phyloP scores from a whole-genome alignment of 1,140 invertebrate genomes.

The Trichogramma pretiosum region DNA sequence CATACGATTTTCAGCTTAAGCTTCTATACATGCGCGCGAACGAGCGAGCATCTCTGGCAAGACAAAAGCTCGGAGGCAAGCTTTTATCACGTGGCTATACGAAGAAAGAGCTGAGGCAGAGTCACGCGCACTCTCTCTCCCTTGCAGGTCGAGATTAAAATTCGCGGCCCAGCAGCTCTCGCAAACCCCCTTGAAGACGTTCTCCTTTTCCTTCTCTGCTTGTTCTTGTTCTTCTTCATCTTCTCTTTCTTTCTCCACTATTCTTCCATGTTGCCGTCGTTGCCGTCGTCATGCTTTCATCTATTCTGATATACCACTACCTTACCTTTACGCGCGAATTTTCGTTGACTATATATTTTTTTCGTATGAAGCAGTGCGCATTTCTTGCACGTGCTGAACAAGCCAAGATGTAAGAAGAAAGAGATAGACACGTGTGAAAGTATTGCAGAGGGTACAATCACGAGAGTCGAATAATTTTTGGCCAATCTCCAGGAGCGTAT shows the following conservation, averaged over 20 bases:
- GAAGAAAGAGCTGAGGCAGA: too few relatives aligned
- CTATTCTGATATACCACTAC: too few relatives aligned
- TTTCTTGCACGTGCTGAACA: conserved; percentile 5
- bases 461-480: conserved; percentile 20
- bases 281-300: neutral
- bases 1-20: too few relatives aligned
- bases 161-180: neutral
- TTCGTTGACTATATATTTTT: too few relatives aligned
- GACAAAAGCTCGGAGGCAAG: neutral
- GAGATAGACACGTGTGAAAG: neutral
- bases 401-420: neutral
- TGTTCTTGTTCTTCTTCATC: too few relatives aligned
- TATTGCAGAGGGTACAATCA: conserved; percentile 16
- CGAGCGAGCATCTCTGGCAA: too few relatives aligned
- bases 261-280: too few relatives aligned
- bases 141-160: conserved; percentile 13
- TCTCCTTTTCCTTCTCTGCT: neutral
- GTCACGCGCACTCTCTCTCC: too few relatives aligned
- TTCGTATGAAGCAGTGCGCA: too few relatives aligned
- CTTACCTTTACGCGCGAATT: too few relatives aligned
- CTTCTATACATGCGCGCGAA: too few relatives aligned
- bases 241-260: neutral
- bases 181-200: neutral
- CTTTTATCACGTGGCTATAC: neutral
- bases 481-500: conserved; percentile 7